Base-by-base conservation (phyloP, 2,113 vertebrate species). In the Octodon degus region DNA sequence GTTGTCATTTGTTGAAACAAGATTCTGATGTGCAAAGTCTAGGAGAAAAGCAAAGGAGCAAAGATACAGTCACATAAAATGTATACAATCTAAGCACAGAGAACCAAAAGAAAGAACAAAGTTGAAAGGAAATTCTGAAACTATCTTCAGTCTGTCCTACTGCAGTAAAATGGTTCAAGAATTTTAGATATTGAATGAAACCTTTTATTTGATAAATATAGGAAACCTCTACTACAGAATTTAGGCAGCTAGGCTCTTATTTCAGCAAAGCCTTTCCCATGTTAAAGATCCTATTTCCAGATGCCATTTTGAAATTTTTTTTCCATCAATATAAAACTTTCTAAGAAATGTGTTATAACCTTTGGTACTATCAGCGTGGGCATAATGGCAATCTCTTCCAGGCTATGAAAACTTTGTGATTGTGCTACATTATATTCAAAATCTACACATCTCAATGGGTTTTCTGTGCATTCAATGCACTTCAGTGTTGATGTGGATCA, bases 401-500 rank as follows among this genome's bases (percentile, higher is more conserved):
- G 81, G 63, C 72, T 87, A 90, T 95, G 93, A 85, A 85, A 90
- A 91, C 62, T 94, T 77, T 58, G 53, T 81, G 50, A 90, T 37
- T 94, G 27, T 80, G 58, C 88, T 96, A 92, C 76, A 83, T 94
- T 97, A 93, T 89, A 86, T 91, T 83, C 87, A 95, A 96, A 94
- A 79, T 93, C 91, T 97, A 81, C 77, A 98, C 95, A 95, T 5
- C n/a, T 89, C 60, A 82, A 86, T 91, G 92, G 96, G 83, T 96
- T 95, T 96, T 95, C 81, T 14, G 94, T 77, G 77, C 97, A 74
- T 96, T 90, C 97, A 96, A 89, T 94, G 89, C 50, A 93, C 96
- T 96, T 91, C 91, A 93, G 76, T 90, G 96, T 97, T 19, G 70
- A 85, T 95, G 90, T 96, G 86, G 97, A 97, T 96, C 76, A 91